A percentile compares a stretch with the other conserved stretches of the same genome.
phyloP scores from a whole-genome alignment of 2,888 invertebrate genomes.

The Synanthedon tipuliformis region DNA sequence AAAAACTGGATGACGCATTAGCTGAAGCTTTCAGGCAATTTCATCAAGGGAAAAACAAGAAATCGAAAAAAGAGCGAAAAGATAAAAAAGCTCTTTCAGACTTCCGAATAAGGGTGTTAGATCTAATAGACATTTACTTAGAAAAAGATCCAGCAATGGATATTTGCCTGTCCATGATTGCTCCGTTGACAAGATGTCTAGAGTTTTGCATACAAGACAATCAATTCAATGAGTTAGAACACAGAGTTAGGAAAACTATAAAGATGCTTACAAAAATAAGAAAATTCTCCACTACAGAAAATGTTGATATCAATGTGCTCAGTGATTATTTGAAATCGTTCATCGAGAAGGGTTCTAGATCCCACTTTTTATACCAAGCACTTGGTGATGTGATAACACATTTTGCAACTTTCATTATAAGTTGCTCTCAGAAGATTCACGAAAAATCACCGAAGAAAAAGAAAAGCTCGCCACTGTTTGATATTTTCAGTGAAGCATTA shows the following conservation, averaged over 20 bases:
- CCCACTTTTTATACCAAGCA: constrained; percentile 74
- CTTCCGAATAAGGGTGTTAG: constrained; percentile 79
- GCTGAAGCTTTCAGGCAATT: constrained; percentile 79
- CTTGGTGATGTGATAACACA: constrained; percentile 74
- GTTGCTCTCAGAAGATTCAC: constrained; percentile 69
- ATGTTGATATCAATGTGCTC: constrained; percentile 65
- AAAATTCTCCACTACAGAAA: constrained; percentile 70
- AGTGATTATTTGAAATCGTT: constrained; percentile 67
- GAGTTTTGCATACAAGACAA: constrained; percentile 78
- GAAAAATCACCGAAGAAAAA: constrained; percentile 24
- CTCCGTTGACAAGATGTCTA: constrained; percentile 74
- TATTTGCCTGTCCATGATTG: constrained; percentile 75
- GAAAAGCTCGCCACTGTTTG: constrained; percentile 41
- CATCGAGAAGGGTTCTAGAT: constrained; percentile 74
- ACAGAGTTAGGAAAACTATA: constrained; percentile 72
- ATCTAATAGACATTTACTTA: constrained; percentile 79
- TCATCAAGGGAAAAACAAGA: constrained; percentile 62
- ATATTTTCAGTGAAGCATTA: constrained; percentile 66
- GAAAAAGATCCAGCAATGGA: constrained; percentile 77
- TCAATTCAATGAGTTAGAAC: constrained; percentile 75
- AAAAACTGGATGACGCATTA: constrained; percentile 77
- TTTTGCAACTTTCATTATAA: constrained; percentile 74
- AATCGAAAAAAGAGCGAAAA: constrained; percentile 69
- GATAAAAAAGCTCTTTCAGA: constrained; percentile 76
- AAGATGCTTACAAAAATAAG: constrained; percentile 71